Conservation (phyloP, 2,113 vertebrate species). For the Syngnathus typhle region DNA sequence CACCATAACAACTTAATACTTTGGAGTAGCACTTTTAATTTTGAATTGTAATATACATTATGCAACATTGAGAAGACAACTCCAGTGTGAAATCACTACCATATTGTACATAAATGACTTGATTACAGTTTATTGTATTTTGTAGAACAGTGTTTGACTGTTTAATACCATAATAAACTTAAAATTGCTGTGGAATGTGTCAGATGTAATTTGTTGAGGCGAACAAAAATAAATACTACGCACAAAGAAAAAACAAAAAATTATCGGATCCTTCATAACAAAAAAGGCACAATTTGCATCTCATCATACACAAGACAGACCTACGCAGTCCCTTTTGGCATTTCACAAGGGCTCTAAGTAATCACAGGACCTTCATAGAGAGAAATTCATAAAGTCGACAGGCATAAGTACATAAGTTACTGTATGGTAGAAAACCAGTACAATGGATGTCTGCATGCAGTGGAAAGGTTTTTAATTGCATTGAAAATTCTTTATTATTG, state of each 20-base stretch:
- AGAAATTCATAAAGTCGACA: background rate
- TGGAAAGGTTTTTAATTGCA: background rate
- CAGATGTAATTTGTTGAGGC: background rate
- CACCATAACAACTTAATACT: background rate
- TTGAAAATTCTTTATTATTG: no score
- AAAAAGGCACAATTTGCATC: slow-evolving; percentile 32
- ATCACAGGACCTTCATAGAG: slow-evolving; percentile 1
- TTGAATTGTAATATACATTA: slow-evolving; percentile 20
- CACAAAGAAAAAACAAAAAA: background rate
- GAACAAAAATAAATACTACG: background rate
- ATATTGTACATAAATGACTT: slow-evolving; percentile 2
- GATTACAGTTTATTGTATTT: background rate
- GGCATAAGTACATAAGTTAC: background rate
- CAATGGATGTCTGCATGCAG: background rate
- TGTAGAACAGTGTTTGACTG: background rate
- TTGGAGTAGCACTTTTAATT: slow-evolving; percentile 12
- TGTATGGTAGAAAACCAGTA: background rate
- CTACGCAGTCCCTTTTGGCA: background rate
- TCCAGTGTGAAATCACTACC: slow-evolving; percentile 45
- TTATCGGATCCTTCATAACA: slow-evolving; percentile 12
- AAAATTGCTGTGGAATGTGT: background rate
- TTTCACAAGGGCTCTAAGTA: slow-evolving; percentile 13
- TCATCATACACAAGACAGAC: slow-evolving; percentile 11
- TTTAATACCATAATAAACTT: background rate
- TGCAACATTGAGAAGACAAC: slow-evolving; percentile 23